A percentile compares a stretch with the other conserved stretches of the same genome.
These are phyloP conservation scores for Rhaphigaster nebulosa DNA, from an alignment of 2,888 invertebrate genomes.

Conservation along the genomic window DNA sequence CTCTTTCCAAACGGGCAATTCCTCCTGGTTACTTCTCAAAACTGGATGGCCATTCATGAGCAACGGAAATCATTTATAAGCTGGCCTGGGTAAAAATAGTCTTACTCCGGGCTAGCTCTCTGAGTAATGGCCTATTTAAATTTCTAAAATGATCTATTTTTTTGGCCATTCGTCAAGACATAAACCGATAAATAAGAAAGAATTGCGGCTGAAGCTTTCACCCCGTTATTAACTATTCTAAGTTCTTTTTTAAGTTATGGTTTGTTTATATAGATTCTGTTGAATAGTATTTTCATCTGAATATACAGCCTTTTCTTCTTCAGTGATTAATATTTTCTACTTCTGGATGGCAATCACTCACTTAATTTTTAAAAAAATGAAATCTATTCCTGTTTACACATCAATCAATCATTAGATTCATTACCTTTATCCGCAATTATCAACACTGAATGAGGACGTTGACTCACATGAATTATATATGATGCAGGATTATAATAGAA, in stretches of 20 bases:
- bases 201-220: not conserved
- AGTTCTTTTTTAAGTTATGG: not conserved
- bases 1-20: not conserved
- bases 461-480: not conserved
- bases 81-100: not conserved
- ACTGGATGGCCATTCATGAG: not conserved
- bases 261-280: not conserved
- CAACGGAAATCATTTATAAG: not conserved
- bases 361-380: too few relatives aligned
- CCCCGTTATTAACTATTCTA: not conserved
- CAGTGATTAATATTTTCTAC: too few relatives aligned
- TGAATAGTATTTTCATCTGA: too few relatives aligned
- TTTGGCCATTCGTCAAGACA: not conserved
- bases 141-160: not conserved
- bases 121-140: not conserved
- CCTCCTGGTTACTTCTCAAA: not conserved
- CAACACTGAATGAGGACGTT: not conserved
- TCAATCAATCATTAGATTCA: too few relatives aligned
- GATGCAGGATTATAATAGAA: not conserved
- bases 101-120: not conserved
- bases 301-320: too few relatives aligned
- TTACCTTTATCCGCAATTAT: too few relatives aligned
- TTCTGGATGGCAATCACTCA: too few relatives aligned
- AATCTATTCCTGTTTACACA: too few relatives aligned
- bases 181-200: not conserved